phyloP scores from a whole-genome alignment of 2,888 invertebrate species.

The Strigamia transsilvanica region DNA sequence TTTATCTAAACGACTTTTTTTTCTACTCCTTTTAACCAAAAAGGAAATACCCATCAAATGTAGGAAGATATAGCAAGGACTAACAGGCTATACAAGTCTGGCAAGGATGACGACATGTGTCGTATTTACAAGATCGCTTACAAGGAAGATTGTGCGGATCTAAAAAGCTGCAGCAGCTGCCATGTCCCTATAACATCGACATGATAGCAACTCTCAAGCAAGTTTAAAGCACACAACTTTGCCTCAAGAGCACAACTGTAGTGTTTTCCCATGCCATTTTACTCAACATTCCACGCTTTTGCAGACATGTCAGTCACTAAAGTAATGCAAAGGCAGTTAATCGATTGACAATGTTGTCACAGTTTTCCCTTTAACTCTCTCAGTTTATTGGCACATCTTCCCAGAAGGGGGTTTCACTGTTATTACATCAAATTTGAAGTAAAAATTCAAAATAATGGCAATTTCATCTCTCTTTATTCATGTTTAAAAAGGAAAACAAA shows the following conservation, averaged over 20 bases:
- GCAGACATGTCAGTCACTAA: constrained; percentile 13
- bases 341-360: constrained; percentile 30
- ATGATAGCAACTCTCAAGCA: neutral
- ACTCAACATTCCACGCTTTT: neutral
- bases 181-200: neutral
- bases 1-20: neutral
- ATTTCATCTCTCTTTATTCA: neutral
- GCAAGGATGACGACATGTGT: constrained; percentile 20
- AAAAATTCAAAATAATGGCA: neutral
- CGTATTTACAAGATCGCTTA: constrained; percentile 42
- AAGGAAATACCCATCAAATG: constrained; percentile 42
- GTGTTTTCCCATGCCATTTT: constrained; percentile 11
- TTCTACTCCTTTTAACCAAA: neutral
- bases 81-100: constrained; percentile 28
- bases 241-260: neutral
- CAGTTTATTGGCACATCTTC: neutral
- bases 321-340: constrained; percentile 5
- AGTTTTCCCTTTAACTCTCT: constrained; percentile 8
- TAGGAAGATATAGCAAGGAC: constrained; percentile 21
- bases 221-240: constrained; percentile 31
- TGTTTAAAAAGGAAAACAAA: constrained; percentile 4
- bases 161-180: constrained; percentile 35
- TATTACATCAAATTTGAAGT: neutral
- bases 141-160: constrained; percentile 42
- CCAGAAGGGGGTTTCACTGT: neutral